Percentiles rank a stretch among this genome's conserved stretches.
These are phyloP conservation scores for Stictonetta naevosa DNA, from an alignment of 2,113 vertebrate genomes.

Conservation along the genomic window DNA sequence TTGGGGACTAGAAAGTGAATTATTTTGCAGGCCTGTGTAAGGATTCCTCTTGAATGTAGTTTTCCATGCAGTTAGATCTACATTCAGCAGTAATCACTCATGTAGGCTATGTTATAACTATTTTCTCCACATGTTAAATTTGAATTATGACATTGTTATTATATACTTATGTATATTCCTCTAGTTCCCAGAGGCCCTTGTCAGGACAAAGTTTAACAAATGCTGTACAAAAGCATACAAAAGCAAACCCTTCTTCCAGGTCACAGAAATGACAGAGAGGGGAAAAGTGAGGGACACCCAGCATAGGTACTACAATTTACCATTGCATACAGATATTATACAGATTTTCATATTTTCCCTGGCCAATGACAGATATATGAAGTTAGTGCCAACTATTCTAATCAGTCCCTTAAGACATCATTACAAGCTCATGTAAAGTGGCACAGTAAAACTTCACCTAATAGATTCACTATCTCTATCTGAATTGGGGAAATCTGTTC, in stretches of 20 bases:
- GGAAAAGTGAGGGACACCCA: background rate
- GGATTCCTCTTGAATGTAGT: background rate
- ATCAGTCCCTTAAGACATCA: background rate
- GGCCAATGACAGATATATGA: background rate
- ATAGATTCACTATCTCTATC: background rate
- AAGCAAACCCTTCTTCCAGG: background rate
- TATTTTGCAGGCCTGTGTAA: conserved; percentile 2
- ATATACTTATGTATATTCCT: background rate
- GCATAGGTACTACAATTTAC: background rate
- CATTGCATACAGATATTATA: background rate
- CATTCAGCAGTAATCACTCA: background rate
- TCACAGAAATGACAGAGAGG: background rate
- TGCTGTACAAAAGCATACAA: background rate
- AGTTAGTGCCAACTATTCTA: background rate
- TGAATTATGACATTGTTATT: background rate
- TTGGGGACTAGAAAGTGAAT: conserved; percentile 11
- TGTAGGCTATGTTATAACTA: background rate
- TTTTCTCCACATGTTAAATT: conserved; percentile 10
- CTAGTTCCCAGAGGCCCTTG: background rate
- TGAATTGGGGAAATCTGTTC: background rate
- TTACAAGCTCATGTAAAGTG: background rate
- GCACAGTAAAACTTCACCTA: background rate
- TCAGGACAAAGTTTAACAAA: background rate
- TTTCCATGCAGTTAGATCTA: conserved; percentile 5
- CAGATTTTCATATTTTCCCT: background rate